Percentiles rank a stretch among this genome's conserved stretches.
phyloP scores from a whole-genome alignment of 1,140 invertebrate species.

The Drosophila ironensis region DNA sequence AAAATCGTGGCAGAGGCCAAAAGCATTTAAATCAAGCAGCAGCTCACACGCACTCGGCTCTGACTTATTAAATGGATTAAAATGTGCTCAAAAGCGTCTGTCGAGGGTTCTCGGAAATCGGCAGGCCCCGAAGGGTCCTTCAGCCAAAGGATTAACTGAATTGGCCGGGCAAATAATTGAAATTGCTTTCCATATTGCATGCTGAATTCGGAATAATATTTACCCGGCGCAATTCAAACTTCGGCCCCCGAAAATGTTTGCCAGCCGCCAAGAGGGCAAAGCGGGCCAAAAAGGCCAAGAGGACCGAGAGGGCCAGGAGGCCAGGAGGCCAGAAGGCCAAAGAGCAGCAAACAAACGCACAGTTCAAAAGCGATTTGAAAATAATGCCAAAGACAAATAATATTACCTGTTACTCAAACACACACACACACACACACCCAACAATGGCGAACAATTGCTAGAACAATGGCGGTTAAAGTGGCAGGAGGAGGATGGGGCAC shows the following conservation, averaged over 20 bases:
- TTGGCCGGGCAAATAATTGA: constrained; percentile 59
- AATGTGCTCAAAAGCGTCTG: constrained; percentile 51
- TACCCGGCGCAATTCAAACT: constrained; percentile 58
- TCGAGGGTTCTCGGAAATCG: constrained; percentile 31
- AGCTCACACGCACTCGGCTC: constrained; percentile 25
- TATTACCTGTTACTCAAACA: constrained; percentile 72
- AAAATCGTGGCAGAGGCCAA: constrained; percentile 24
- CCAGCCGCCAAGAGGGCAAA: constrained; percentile 11
- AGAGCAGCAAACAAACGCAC: constrained; percentile 55
- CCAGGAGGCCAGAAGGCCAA: constrained; percentile 35
- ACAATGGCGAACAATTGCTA: too few relatives aligned
- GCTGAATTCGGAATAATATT: constrained; percentile 50
- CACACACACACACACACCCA: constrained; percentile 3
- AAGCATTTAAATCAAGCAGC: constrained; percentile 64
- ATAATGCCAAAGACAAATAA: constrained; percentile 79
- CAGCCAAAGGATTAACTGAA: constrained; percentile 49
- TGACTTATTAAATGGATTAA: constrained; percentile 60
- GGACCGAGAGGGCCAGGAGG: not conserved
- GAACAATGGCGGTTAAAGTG: not conserved
- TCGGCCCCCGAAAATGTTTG: constrained; percentile 42
- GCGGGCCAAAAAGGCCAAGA: not conserved
- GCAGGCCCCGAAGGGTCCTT: constrained; percentile 21
- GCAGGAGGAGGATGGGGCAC: not conserved
- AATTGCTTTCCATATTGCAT: constrained; percentile 43
- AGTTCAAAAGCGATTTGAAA: constrained; percentile 77